Percentiles rank a stretch among this genome's conserved stretches.
Evolutionary conservation across 2,113 vertebrate genomes (phyloP).

Genomic region (Thermophis baileyi): DNA sequence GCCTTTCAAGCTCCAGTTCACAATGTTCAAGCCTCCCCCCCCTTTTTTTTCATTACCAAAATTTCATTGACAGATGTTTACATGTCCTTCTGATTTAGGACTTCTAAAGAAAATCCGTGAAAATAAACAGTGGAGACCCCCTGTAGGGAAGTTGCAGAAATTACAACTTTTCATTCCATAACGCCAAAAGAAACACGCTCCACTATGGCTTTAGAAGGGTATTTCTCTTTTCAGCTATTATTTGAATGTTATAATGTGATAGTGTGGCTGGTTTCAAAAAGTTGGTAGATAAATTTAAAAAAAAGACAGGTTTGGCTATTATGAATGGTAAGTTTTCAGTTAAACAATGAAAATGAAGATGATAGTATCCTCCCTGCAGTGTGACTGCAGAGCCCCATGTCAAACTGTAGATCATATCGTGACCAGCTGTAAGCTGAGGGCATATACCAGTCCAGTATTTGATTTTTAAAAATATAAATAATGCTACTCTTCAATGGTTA

Average conservation of each 20-base stretch:
- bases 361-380: not conserved
- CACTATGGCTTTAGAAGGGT: not conserved
- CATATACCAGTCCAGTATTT: not conserved
- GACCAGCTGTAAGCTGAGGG: not conserved
- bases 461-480: not conserved
- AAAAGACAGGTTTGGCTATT: not conserved
- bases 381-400: not conserved
- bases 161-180: not conserved
- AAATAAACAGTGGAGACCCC: not conserved
- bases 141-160: not conserved
- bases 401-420: not conserved
- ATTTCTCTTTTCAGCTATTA: not conserved
- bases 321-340: not conserved
- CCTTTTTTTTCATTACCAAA: not conserved
- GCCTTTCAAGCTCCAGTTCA: not conserved
- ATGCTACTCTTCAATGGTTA: not conserved
- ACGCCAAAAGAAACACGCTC: not conserved
- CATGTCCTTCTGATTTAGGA: not conserved
- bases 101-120: not conserved
- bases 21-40: not conserved
- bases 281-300: not conserved
- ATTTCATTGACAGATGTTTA: not conserved
- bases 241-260: not conserved
- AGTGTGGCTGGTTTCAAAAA: no score
- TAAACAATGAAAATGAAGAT: not conserved